Conservation (phyloP, 2,113 vertebrate species). For the Sceloporus undulatus region DNA sequence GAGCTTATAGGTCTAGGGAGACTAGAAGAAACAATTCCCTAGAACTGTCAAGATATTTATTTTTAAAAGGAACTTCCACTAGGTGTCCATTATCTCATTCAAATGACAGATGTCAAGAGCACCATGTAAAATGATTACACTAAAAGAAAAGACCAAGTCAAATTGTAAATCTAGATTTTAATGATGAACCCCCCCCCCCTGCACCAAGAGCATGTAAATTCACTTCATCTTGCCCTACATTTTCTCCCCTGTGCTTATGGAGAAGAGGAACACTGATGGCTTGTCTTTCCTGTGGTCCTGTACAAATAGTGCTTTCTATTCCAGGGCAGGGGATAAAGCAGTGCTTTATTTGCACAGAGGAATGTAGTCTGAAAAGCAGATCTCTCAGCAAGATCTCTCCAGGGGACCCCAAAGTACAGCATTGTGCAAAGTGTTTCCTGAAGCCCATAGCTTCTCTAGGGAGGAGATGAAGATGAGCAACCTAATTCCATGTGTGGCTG, state of each 20-base stretch:
- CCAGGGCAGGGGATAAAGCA: conserved; percentile 50
- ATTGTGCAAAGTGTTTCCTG: conserved; percentile 75
- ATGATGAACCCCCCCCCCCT: background rate
- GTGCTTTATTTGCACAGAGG: conserved; percentile 64
- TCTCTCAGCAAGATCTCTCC: conserved; percentile 69
- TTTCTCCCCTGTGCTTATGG: background rate
- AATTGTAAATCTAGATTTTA: background rate
- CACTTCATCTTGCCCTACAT: background rate
- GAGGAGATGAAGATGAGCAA: conserved; percentile 81
- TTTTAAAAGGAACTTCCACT: no score
- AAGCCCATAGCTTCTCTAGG: conserved; percentile 72
- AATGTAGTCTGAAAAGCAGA: conserved; percentile 70
- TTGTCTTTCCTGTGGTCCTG: background rate
- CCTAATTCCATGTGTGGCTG: conserved; percentile 80
- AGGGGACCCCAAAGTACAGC: conserved; percentile 65
- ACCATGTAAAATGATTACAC: background rate
- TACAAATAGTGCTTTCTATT: conserved; percentile 21
- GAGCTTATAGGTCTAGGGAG: background rate
- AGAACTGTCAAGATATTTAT: no score
- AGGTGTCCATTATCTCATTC: no score
- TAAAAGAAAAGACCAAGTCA: background rate
- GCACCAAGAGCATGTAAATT: conserved; percentile 12
- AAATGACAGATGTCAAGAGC: background rate
- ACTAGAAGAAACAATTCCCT: no score
- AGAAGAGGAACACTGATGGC: background rate